phyloP scores from a whole-genome alignment of 2,888 invertebrate genomes.

The Synergus gifuensis region DNA sequence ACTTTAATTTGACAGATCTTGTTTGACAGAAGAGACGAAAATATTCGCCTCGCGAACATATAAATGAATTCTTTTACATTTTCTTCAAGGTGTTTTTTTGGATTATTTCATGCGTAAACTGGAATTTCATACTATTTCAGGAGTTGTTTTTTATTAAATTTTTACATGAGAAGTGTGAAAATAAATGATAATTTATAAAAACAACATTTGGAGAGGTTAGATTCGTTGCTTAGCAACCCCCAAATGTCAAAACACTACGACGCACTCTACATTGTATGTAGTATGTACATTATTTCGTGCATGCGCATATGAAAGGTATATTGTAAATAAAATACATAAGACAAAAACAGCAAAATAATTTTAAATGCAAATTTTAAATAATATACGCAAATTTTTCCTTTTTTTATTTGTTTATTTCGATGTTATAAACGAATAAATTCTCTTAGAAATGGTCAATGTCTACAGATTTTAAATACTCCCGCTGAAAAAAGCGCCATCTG shows the following conservation, averaged over 20 bases:
- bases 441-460: not conserved
- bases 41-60: conserved; percentile 50
- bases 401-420: not conserved
- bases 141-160: not conserved
- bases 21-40: conserved; percentile 51
- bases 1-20: conserved; percentile 41
- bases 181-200: not conserved
- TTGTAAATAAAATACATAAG: not conserved
- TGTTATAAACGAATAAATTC: not conserved
- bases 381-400: not conserved
- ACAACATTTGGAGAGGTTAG: conserved; percentile 21
- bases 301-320: not conserved
- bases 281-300: not conserved
- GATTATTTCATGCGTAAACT: not conserved
- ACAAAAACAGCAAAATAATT: not conserved
- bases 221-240: conserved; percentile 28
- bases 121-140: not conserved
- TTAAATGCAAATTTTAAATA: not conserved
- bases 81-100: not conserved
- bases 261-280: no score
- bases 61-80: conserved; percentile 42
- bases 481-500: not conserved
- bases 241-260: conserved; percentile 36
- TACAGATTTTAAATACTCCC: not conserved
- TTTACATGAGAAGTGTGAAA: not conserved